Conservation (phyloP, 2,113 vertebrate species). For the Narcine bancroftii region DNA sequence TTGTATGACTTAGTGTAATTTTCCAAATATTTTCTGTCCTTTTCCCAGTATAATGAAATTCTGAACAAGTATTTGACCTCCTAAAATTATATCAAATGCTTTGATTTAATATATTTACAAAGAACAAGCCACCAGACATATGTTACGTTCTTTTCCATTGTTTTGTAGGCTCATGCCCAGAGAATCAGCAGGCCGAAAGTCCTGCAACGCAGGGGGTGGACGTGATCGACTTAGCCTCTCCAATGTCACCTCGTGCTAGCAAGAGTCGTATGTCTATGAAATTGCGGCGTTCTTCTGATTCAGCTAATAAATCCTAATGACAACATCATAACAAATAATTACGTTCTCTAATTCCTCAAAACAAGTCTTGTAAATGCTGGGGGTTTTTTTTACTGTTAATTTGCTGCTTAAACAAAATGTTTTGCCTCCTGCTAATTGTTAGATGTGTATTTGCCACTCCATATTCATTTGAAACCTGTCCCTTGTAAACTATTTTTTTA, state of each 20-base stretch:
- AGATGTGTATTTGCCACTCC: slow-evolving; percentile 20
- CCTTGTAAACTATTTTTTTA: slow-evolving; percentile 46
- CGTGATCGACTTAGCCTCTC: slow-evolving; percentile 83
- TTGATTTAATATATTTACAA: not conserved
- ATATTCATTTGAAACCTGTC: slow-evolving; percentile 16
- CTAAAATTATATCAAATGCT: not conserved
- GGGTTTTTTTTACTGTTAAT: not conserved
- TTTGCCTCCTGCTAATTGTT: slow-evolving; percentile 26
- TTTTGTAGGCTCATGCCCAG: slow-evolving; percentile 78
- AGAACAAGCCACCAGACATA: not conserved
- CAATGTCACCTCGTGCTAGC: slow-evolving; percentile 96
- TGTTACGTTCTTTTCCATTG: slow-evolving; percentile 36
- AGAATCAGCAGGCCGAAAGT: slow-evolving; percentile 80
- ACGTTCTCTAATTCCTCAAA: slow-evolving; percentile 25
- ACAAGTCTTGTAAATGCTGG: not conserved
- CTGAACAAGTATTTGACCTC: not conserved
- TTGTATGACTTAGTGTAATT: not conserved
- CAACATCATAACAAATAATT: slow-evolving; percentile 19
- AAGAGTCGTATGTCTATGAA: slow-evolving; percentile 99
- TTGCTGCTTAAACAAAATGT: slow-evolving; percentile 33
- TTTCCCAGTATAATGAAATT: not conserved
- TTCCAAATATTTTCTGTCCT: not conserved
- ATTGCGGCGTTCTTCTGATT: slow-evolving; percentile 90
- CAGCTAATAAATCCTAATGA: slow-evolving; percentile 88
- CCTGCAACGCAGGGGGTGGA: slow-evolving; percentile 72